Conservation (phyloP, 2,797 vertebrate genomes). For the Staurois parvus region DNA sequence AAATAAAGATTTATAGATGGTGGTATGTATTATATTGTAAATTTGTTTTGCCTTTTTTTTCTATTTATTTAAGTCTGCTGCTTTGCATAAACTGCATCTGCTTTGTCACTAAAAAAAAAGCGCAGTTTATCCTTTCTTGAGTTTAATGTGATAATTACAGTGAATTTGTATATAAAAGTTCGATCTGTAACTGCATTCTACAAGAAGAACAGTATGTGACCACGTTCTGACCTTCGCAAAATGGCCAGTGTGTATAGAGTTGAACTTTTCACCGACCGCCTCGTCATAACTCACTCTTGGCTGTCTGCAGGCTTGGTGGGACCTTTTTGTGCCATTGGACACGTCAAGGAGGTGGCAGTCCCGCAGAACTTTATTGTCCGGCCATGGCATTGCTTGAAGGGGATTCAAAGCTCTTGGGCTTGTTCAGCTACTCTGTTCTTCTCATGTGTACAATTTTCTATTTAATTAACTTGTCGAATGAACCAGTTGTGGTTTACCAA, state of each 20-base stretch:
- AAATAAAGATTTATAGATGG: not conserved
- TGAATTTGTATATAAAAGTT: slow-evolving; percentile 8
- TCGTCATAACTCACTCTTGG: slow-evolving; percentile 64
- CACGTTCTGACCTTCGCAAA: not conserved
- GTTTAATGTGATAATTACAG: not conserved
- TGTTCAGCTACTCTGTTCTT: slow-evolving; percentile 17
- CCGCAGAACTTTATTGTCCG: slow-evolving; percentile 58
- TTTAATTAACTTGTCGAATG: too few relatives aligned
- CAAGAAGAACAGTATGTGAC: slow-evolving; percentile 48
- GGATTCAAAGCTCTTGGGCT: slow-evolving; percentile 7
- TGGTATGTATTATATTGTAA: not conserved
- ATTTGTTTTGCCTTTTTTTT: not conserved
- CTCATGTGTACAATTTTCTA: too few relatives aligned
- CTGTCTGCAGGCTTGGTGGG: slow-evolving; percentile 65
- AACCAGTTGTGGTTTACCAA: too few relatives aligned
- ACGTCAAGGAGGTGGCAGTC: slow-evolving; percentile 64
- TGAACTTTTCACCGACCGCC: slow-evolving; percentile 69
- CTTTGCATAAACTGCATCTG: not conserved
- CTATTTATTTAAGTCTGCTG: not conserved
- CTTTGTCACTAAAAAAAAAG: not conserved
- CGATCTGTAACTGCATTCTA: slow-evolving; percentile 8
- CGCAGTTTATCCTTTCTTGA: not conserved
- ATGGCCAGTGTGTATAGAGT: slow-evolving; percentile 39
- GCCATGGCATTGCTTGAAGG: slow-evolving; percentile 12
- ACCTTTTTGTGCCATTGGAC: slow-evolving; percentile 64